Percentiles rank a stretch among this genome's conserved stretches.
Conservation (phyloP, 2,113 vertebrate species). For the Leucopternis melanops region DNA sequence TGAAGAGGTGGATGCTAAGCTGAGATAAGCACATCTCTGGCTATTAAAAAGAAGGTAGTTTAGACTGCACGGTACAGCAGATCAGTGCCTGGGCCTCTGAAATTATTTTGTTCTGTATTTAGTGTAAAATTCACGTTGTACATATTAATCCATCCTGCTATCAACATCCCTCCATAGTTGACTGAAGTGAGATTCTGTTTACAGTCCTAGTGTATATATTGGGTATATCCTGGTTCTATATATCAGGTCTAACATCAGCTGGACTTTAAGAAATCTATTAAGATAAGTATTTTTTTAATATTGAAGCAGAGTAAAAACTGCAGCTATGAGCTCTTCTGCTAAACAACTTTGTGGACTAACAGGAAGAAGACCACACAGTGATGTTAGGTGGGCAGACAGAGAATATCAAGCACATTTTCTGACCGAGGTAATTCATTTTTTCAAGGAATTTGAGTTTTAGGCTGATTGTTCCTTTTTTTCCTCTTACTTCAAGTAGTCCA, state of each 20-base stretch:
- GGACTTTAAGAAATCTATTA: not conserved
- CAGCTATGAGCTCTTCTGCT: not conserved
- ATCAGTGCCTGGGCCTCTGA: not conserved
- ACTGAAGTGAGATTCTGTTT: not conserved
- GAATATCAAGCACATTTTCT: not conserved
- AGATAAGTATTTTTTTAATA: not conserved
- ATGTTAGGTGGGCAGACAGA: not conserved
- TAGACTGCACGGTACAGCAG: fast-evolving
- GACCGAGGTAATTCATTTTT: not conserved
- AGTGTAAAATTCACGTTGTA: not conserved
- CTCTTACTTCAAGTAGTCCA: not conserved
- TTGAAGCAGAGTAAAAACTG: not conserved
- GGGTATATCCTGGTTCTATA: not conserved
- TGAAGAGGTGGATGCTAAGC: not conserved
- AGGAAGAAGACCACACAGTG: not conserved
- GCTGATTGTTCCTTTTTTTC: not conserved
- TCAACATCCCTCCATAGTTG: not conserved
- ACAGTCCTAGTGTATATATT: not conserved
- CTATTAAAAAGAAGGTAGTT: not conserved
- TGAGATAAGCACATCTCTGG: not conserved
- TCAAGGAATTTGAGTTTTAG: not conserved
- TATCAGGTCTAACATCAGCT: not conserved
- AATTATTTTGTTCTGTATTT: not conserved
- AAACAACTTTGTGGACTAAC: not conserved
- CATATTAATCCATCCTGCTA: not conserved